phyloP scores from a whole-genome alignment of 1,140 invertebrate genomes.

The Drosophila saltans region DNA sequence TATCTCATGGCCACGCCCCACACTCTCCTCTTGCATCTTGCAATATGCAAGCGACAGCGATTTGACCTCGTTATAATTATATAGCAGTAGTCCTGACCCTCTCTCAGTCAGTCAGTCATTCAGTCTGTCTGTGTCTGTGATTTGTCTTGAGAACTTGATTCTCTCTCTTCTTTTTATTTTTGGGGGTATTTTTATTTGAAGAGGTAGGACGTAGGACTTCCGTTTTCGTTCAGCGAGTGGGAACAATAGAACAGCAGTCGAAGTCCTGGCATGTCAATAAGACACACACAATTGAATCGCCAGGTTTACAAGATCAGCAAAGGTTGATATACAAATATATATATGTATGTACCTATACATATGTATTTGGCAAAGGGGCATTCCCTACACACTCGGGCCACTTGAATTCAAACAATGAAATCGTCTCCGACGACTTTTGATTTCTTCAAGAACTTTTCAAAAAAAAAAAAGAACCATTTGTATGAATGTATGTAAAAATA shows the following conservation, averaged over 20 bases:
- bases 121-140: constrained; percentile 22
- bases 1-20: constrained; percentile 30
- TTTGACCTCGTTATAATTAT: constrained; percentile 78
- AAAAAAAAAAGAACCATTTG: neutral
- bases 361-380: constrained; percentile 40
- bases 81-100: constrained; percentile 45
- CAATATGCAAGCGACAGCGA: constrained; percentile 19
- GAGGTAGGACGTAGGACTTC: constrained; percentile 47
- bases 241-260: constrained; percentile 57
- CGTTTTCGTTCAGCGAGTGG: constrained; percentile 41
- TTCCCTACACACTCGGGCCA: constrained; percentile 56
- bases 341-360: constrained; percentile 9
- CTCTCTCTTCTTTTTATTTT: constrained; percentile 23
- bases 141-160: constrained; percentile 46
- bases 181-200: constrained; percentile 16
- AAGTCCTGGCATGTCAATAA: constrained; percentile 70
- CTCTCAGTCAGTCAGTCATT: constrained; percentile 1
- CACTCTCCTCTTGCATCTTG: constrained; percentile 36
- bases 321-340: constrained; percentile 46
- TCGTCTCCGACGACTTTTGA: constrained; percentile 64
- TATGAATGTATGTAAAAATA: constrained; percentile 44
- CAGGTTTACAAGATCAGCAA: constrained; percentile 69
- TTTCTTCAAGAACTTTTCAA: constrained; percentile 67
- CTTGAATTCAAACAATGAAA: constrained; percentile 59
- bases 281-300: constrained; percentile 51